phyloP scores from a whole-genome alignment of 2,888 invertebrate species.

The Clunio marinus region DNA sequence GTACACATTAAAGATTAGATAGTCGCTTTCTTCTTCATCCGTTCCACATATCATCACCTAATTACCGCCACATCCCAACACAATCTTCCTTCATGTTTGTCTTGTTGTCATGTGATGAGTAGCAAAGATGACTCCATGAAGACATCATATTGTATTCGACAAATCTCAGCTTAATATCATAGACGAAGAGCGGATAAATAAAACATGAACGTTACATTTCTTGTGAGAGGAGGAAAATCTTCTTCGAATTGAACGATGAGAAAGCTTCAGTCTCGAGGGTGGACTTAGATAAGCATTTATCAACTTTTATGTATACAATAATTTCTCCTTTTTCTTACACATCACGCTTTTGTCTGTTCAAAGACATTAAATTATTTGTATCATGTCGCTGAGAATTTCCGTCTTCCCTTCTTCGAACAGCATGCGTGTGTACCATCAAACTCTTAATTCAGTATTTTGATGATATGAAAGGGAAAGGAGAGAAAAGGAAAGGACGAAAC shows the following conservation, averaged over 20 bases:
- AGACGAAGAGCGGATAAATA: neutral
- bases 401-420: conserved; percentile 1
- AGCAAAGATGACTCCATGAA: neutral
- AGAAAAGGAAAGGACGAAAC: neutral
- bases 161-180: conserved; percentile 24
- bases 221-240: neutral
- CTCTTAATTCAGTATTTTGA: neutral
- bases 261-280: conserved; percentile 27
- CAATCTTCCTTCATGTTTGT: neutral
- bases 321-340: conserved; percentile 6
- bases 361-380: conserved; percentile 35
- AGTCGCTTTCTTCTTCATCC: neutral
- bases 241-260: conserved; percentile 12
- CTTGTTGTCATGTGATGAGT: neutral
- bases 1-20: conserved; percentile 30
- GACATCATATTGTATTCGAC: conserved; percentile 13
- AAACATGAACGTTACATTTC: conserved; percentile 26
- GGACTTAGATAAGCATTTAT: conserved; percentile 30
- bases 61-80: conserved; percentile 13
- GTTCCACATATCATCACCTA: conserved; percentile 20
- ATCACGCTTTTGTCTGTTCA: neutral
- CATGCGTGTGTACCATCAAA: neutral
- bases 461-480: neutral
- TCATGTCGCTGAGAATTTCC: conserved; percentile 22
- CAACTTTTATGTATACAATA: conserved; percentile 20